These are phyloP conservation scores for Aurelia sp. DNA, from an alignment of 30 jellyfish, hydroid and myxozoan species.

Conservation along the genomic window DNA sequence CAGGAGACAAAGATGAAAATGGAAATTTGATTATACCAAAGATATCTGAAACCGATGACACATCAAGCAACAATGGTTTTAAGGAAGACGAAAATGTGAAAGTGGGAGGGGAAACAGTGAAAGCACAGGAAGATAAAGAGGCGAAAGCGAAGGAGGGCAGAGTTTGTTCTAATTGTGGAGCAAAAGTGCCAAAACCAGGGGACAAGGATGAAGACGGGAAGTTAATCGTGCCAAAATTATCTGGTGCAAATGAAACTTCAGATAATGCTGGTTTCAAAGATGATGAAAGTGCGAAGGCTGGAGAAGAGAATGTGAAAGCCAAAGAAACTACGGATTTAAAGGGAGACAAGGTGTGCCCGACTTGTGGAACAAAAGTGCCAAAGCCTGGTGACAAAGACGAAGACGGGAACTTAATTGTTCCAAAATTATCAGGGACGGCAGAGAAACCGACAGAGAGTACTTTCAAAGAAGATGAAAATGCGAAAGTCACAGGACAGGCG, in stretches of 20 bases:
- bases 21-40: conserved; percentile 39
- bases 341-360: not conserved
- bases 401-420: conserved; percentile 39
- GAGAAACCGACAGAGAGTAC: not conserved
- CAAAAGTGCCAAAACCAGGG: conserved; percentile 39
- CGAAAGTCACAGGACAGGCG: not conserved
- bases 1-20: conserved; percentile 32
- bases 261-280: too few species aligned
- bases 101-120: not conserved
- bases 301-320: too few species aligned
- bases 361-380: conserved; percentile 44
- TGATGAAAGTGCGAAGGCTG: too few species aligned
- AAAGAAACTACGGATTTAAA: not conserved
- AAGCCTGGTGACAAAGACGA: conserved; percentile 31
- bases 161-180: conserved; percentile 19
- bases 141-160: not conserved
- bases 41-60: conserved; percentile 16
- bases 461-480: conserved; percentile 1
- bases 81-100: not conserved
- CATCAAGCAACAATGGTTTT: not conserved
- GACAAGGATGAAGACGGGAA: conserved; percentile 43
- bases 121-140: not conserved
- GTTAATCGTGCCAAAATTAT: conserved; percentile 40
- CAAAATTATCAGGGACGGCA: conserved; percentile 21
- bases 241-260: conserved; percentile 9